Evolutionary conservation across 2,113 vertebrate species (phyloP).

Genomic region (Chunga burmeisteri): DNA sequence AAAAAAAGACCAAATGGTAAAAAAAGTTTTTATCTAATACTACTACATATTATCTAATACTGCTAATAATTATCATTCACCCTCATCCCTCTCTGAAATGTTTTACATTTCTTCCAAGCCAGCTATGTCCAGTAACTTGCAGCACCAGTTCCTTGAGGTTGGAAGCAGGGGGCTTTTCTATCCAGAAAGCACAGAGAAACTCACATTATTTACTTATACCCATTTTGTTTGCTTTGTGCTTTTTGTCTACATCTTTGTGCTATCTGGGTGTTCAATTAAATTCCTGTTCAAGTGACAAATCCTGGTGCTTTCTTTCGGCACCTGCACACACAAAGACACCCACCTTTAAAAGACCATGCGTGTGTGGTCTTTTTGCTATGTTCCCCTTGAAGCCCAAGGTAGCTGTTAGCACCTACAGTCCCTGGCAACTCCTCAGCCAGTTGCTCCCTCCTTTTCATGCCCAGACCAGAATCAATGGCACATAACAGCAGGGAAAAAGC

Average conservation of each 20-base stretch:
- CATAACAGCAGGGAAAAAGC: background rate
- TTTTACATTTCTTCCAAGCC: background rate
- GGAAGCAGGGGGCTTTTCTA: background rate
- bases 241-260: background rate
- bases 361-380: fast-evolving
- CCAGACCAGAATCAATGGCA: background rate
- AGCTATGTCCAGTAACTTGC: background rate
- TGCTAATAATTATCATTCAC: background rate
- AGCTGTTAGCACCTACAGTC: background rate
- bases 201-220: background rate
- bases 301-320: background rate
- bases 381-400: background rate
- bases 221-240: background rate
- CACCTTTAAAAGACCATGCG: fast-evolving
- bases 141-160: background rate
- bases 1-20: background rate
- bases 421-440: background rate
- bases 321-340: no score
- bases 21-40: background rate
- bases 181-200: background rate
- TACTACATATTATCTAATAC: no score
- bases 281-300: background rate
- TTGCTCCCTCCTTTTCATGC: background rate
- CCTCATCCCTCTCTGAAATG: background rate
- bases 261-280: background rate